Percentiles rank a stretch among this genome's conserved stretches.
These are phyloP conservation scores for Eriosoma lanigerum DNA, from an alignment of 1,140 invertebrate species.

Conservation along the genomic window DNA sequence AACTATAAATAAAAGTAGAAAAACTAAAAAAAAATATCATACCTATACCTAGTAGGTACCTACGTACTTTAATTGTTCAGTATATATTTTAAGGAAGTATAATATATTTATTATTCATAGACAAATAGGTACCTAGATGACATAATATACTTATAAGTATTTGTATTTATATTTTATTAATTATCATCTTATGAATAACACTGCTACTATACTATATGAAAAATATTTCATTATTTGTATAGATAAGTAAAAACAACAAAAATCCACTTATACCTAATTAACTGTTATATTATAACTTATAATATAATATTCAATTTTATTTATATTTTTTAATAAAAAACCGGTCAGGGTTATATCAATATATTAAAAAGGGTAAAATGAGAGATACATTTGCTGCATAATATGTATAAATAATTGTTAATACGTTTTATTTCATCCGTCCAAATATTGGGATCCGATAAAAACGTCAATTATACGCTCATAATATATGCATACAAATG, in stretches of 20 bases:
- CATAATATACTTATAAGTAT: no score
- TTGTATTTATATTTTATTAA: no score
- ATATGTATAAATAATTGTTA: neutral
- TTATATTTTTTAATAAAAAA: constrained; percentile 19
- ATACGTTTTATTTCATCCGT: neutral
- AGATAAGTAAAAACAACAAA: neutral
- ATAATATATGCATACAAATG: constrained; percentile 15
- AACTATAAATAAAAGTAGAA: no score
- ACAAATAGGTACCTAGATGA: no score
- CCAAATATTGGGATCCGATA: constrained; percentile 11
- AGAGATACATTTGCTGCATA: neutral
- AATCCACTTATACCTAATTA: neutral
- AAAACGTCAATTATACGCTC: neutral
- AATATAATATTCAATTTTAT: neutral
- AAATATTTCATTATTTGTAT: constrained; percentile 6
- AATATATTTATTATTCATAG: no score
- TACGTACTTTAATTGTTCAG: no score
- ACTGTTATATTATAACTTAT: constrained; percentile 1
- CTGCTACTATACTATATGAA: no score
- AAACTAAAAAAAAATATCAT: no score
- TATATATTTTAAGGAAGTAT: no score
- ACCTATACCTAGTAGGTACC: no score
- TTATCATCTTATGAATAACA: no score
- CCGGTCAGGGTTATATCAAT: constrained; percentile 1
- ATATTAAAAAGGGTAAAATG: constrained; percentile 3